Percentiles rank a stretch among this genome's conserved stretches.
Evolutionary conservation across 2,797 vertebrate species (phyloP).

Genomic region (Pseudochirops corinnae): DNA sequence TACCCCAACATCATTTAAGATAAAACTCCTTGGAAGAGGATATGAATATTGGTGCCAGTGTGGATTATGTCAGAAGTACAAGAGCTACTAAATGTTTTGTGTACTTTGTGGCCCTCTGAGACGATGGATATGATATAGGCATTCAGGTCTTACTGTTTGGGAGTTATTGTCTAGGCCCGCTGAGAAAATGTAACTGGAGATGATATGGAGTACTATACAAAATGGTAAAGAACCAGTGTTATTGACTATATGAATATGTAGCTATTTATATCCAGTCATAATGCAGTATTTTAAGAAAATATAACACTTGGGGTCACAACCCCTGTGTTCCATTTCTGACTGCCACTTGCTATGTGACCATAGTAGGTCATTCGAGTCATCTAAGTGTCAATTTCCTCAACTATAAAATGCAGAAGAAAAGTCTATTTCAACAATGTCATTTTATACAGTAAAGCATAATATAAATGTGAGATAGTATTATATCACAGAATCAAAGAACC

Average conservation of each 20-base stretch:
- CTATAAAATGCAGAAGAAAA: background rate
- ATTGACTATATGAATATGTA: conserved; percentile 6
- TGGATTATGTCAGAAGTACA: conserved; percentile 13
- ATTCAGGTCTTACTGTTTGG: conserved; percentile 27
- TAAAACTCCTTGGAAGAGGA: conserved; percentile 29
- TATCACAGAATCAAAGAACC: background rate
- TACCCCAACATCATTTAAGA: conserved; percentile 22
- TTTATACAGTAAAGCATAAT: background rate
- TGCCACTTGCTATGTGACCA: background rate
- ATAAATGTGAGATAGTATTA: background rate
- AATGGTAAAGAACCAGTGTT: background rate
- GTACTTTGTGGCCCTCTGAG: background rate
- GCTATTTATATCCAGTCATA: background rate
- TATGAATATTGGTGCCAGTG: background rate
- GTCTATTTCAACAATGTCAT: background rate
- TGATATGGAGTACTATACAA: background rate
- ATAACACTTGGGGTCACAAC: background rate
- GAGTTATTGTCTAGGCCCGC: background rate
- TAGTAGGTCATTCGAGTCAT: background rate
- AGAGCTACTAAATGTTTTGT: background rate
- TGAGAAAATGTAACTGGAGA: conserved; percentile 13
- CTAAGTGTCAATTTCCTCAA: background rate
- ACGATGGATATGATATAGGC: background rate
- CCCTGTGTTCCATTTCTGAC: background rate
- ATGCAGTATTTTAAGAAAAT: conserved; percentile 15